Conservation (phyloP, 2,113 vertebrate species). For the Podarcis cretensis region DNA sequence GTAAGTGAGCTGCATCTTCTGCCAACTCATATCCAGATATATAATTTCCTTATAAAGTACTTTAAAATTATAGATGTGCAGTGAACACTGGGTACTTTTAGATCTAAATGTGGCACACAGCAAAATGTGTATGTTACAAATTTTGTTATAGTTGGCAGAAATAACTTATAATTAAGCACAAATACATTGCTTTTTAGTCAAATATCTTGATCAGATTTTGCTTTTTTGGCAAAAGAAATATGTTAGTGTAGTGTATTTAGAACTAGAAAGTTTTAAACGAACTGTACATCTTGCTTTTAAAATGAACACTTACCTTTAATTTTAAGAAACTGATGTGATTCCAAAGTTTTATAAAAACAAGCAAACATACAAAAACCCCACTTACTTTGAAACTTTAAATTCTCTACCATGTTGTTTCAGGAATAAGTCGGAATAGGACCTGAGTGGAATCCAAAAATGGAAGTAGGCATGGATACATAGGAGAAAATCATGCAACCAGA, state of each 20-base stretch:
- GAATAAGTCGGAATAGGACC: not conserved
- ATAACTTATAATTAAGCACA: slow-evolving; percentile 11
- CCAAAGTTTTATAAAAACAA: not conserved
- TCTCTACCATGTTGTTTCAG: not conserved
- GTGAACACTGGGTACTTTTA: slow-evolving; percentile 41
- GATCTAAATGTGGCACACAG: slow-evolving; percentile 56
- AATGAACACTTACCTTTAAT: not conserved
- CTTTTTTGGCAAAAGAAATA: not conserved
- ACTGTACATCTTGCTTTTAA: not conserved
- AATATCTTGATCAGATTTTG: not conserved
- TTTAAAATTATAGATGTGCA: slow-evolving; percentile 66
- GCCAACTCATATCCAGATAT: slow-evolving; percentile 52
- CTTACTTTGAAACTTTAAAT: not conserved
- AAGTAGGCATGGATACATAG: not conserved
- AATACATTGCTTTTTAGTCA: not conserved
- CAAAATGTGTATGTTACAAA: slow-evolving; percentile 40
- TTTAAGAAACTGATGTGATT: not conserved
- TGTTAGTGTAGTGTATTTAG: not conserved
- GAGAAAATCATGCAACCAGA: not conserved
- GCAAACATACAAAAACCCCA: not conserved
- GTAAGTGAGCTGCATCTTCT: slow-evolving; percentile 49
- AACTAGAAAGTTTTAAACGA: not conserved
- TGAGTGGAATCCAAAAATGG: not conserved
- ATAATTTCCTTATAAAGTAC: slow-evolving; percentile 73
- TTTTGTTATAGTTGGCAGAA: slow-evolving; percentile 56